Conservation (phyloP, 2,888 invertebrate species). For the Nasonia oneida region DNA sequence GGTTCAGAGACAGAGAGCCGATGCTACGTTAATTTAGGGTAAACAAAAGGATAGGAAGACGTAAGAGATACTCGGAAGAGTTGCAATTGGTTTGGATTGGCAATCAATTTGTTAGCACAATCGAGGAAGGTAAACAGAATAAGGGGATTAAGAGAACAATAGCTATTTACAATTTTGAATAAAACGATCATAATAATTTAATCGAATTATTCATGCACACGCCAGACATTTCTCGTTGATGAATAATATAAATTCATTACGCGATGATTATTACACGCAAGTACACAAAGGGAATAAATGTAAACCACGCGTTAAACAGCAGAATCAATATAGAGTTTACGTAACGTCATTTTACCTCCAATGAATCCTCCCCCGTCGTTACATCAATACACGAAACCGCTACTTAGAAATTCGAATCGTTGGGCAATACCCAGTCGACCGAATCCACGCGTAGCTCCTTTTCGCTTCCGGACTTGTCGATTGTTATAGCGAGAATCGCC, state of each 20-base stretch:
- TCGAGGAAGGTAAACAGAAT: constrained; percentile 26
- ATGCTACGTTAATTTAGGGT: constrained; percentile 20
- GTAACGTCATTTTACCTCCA: not conserved
- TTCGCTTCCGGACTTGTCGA: not conserved
- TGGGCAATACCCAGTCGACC: not conserved
- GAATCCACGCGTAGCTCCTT: not conserved
- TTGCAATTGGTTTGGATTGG: constrained; percentile 22
- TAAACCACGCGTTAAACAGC: no score
- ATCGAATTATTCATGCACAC: no score
- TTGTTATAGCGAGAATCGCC: not conserved
- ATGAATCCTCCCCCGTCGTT: not conserved
- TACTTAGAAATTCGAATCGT: not conserved
- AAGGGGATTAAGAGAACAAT: constrained; percentile 17
- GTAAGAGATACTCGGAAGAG: not conserved
- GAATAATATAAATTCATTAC: no score
- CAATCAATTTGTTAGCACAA: constrained; percentile 36
- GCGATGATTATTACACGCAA: no score
- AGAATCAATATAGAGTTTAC: not conserved
- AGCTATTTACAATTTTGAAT: not conserved
- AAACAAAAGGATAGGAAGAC: not conserved
- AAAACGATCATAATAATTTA: no score
- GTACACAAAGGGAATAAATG: no score
- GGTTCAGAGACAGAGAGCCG: not conserved
- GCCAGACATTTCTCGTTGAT: no score
- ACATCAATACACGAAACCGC: not conserved